Conservation (phyloP, 2,113 vertebrate species). For the Lethenteron reissneri region DNA sequence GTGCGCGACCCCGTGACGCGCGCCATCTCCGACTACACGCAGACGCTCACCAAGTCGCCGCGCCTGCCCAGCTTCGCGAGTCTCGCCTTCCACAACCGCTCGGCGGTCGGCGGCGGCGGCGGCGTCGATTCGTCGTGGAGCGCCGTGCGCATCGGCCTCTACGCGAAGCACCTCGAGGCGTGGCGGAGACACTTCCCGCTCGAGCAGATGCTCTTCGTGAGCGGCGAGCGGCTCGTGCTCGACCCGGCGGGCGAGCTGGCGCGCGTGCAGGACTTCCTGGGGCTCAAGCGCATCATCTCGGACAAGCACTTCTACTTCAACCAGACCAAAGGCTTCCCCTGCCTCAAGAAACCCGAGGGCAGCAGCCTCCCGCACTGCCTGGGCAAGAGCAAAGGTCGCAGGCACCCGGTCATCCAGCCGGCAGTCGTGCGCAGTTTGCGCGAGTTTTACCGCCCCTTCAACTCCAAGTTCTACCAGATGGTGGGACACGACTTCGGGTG, state of each 20-base stretch:
- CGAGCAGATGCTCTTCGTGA: constrained; percentile 70
- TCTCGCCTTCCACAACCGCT: constrained; percentile 56
- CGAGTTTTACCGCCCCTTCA: constrained; percentile 73
- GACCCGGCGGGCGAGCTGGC: constrained; percentile 78
- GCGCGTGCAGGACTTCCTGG: constrained; percentile 81
- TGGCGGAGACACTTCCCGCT: constrained; percentile 73
- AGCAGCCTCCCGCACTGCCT: constrained; percentile 86
- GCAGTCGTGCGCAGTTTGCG: constrained; percentile 51
- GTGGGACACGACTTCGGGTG: constrained; percentile 57
- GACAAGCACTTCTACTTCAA: constrained; percentile 99
- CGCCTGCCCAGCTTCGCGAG: constrained; percentile 73
- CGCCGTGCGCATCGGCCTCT: constrained; percentile 84
- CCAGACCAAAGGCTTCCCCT: constrained; percentile 94
- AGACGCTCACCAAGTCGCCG: constrained; percentile 69
- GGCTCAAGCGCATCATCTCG: constrained; percentile 82
- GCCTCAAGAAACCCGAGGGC: constrained; percentile 81
- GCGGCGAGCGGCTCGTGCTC: constrained; percentile 58
- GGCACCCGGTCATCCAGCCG: constrained; percentile 50
- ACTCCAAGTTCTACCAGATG: constrained; percentile 93
- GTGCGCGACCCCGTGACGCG: constrained; percentile 74
- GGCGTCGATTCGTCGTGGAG: constrained; percentile 83
- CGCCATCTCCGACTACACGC: constrained; percentile 74
- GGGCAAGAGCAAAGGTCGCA: constrained; percentile 75
- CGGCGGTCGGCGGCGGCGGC: constrained; percentile 63
- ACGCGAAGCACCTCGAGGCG: constrained; percentile 84